phyloP scores from a whole-genome alignment of 2,888 invertebrate species.

The Lasioglossum figueresi region DNA sequence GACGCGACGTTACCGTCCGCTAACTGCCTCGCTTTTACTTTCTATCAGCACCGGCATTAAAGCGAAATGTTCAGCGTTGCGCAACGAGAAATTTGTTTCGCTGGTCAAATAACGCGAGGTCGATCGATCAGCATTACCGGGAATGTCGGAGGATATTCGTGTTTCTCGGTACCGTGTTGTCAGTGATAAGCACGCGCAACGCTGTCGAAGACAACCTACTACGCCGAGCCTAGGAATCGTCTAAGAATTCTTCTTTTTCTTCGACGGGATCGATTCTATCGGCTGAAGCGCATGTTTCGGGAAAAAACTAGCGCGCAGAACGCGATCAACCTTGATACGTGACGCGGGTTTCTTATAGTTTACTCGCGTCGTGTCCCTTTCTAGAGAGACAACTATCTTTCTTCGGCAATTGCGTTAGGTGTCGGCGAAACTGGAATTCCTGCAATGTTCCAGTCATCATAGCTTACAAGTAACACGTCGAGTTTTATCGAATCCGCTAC shows the following conservation, averaged over 20 bases:
- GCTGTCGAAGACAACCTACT: background rate
- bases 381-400: background rate
- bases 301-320: conserved; percentile 59
- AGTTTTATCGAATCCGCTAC: too few relatives aligned
- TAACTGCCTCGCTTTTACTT: conserved; percentile 55
- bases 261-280: background rate
- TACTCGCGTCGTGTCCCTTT: background rate
- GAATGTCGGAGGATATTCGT: background rate
- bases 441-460: background rate
- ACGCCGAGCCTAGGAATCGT: background rate
- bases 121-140: background rate
- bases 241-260: background rate
- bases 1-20: conserved; percentile 15
- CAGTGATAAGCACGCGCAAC: background rate
- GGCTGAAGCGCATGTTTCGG: conserved; percentile 29
- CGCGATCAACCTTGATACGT: conserved; percentile 74
- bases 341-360: conserved; percentile 63
- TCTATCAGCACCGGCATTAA: conserved; percentile 27
- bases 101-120: conserved; percentile 2
- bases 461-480: background rate
- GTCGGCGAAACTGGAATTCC: background rate
- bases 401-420: conserved; percentile 6
- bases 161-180: background rate
- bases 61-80: conserved; percentile 34
- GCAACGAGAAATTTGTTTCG: conserved; percentile 31